A percentile compares a stretch with the other conserved stretches of the same genome.
These are phyloP conservation scores for Ascaphus truei DNA, from an alignment of 2,113 vertebrate species.

Conservation along the genomic window DNA sequence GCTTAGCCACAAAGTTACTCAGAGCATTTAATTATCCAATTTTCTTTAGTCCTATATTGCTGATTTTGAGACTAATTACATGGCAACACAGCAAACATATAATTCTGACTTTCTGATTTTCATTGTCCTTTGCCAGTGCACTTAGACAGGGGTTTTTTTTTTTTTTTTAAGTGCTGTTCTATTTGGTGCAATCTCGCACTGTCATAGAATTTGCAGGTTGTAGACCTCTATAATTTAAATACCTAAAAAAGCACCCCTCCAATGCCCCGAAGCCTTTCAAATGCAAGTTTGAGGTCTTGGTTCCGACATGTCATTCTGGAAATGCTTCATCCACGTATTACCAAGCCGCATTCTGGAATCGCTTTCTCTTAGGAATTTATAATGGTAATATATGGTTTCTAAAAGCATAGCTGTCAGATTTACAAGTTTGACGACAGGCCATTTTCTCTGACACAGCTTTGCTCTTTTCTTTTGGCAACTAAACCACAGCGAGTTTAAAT, in stretches of 20 bases:
- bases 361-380: neutral
- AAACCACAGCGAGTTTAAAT: neutral
- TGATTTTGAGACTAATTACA: slow-evolving; percentile 17
- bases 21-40: slow-evolving; percentile 9
- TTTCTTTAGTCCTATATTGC: neutral
- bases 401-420: slow-evolving; percentile 12
- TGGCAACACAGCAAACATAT: slow-evolving; percentile 6
- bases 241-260: neutral
- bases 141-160: neutral
- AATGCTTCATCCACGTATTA: neutral
- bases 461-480: neutral
- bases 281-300: neutral
- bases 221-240: slow-evolving; percentile 26
- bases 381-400: neutral
- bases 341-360: neutral
- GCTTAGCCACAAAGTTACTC: neutral
- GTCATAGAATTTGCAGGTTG: neutral
- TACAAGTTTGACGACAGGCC: slow-evolving; percentile 3
- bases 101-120: slow-evolving; percentile 17
- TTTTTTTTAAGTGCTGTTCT: neutral
- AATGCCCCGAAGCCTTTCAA: neutral
- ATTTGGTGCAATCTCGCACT: neutral
- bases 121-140: neutral
- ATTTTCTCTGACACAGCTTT: slow-evolving; percentile 1
- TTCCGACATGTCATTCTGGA: neutral